Evolutionary conservation across 2,797 vertebrate genomes (phyloP), one percentile per base, ranked within the genome.

Genomic region (Phaenicophaeus curvirostris): DNA sequence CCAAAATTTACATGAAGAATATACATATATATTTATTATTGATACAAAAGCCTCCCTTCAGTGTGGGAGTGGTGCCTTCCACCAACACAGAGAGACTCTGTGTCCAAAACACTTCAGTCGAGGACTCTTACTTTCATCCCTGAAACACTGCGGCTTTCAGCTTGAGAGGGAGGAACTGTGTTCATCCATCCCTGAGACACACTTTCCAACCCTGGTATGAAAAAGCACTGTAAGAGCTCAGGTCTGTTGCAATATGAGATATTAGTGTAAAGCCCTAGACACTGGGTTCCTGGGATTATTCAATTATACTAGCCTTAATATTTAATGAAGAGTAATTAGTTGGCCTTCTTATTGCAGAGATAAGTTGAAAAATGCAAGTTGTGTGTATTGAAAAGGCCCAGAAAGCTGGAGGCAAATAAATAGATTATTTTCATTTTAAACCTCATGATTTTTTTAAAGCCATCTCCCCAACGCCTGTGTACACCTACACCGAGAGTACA

Each of bases 401-500:
- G 63, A 79, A 67, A 79, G n/a, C 58, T 68, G 41, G 20, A 78
- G 50, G 31, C 33, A 71, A 93, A 71, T 30, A 33, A 80, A 53
- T 1, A 68, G 54, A 89, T 55, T 31, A 14, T 20, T 90, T 81
- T 81, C 61, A 30, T 44, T 86, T 93, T 41, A 86, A 92, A 66
- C 3, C 8, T 74, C 24, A 6, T 31, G 5, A 8, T 5, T 30
- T 68, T 79, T 57, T 93, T 25, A 4, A 50, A 65, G 66, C 11
- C 33, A 39, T 24, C 30, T 83, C 53, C 21, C 4, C 0, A 0
- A 28, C 66, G 37, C 16, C 53, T 25, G 10, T 8, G 20, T 28
- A 15, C 1, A 2, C 13, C 57, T 31, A 5, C 28, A n/a, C 14
- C 0, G 0, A 19, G 25, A 80, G 2, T 15, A 14, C 2, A 4